phyloP scores from a whole-genome alignment of 2,113 vertebrate genomes.

The Larimichthys crocea region DNA sequence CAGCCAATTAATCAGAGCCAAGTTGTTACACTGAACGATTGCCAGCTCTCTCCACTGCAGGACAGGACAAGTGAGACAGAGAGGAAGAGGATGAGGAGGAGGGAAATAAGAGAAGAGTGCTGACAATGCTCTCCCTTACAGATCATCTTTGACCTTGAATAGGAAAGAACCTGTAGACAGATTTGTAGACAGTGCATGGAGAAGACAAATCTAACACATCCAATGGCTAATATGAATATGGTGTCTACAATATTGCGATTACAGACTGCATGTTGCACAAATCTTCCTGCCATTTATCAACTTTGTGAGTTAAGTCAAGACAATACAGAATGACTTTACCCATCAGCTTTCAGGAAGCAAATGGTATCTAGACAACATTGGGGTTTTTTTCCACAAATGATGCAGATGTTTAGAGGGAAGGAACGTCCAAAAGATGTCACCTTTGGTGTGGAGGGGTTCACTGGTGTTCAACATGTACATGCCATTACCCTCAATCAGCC shows the following conservation, averaged over 20 bases:
- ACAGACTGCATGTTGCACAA: not conserved
- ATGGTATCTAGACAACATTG: not conserved
- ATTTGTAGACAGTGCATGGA: slow-evolving; percentile 18
- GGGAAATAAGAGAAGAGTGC: slow-evolving; percentile 16
- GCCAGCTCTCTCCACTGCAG: slow-evolving; percentile 11
- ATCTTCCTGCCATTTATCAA: not conserved
- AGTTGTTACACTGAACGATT: slow-evolving; percentile 34
- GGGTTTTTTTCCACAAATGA: not conserved
- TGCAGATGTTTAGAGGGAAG: not conserved
- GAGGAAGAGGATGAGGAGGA: slow-evolving; percentile 9
- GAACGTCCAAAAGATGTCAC: not conserved
- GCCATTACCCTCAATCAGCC: too few species aligned
- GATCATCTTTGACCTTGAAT: slow-evolving; percentile 36
- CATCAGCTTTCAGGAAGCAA: not conserved
- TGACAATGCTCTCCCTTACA: slow-evolving; percentile 12
- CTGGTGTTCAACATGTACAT: not conserved
- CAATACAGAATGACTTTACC: not conserved
- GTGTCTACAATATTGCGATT: not conserved
- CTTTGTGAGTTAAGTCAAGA: not conserved
- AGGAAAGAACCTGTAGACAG: slow-evolving; percentile 20
- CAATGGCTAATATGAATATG: not conserved
- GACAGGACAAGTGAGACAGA: slow-evolving; percentile 13
- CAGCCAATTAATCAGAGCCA: slow-evolving; percentile 52
- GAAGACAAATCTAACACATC: slow-evolving; percentile 30
- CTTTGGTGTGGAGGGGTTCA: not conserved